Evolutionary conservation across 2,113 vertebrate species (phyloP).

Genomic region (Vulpes lagopus): DNA sequence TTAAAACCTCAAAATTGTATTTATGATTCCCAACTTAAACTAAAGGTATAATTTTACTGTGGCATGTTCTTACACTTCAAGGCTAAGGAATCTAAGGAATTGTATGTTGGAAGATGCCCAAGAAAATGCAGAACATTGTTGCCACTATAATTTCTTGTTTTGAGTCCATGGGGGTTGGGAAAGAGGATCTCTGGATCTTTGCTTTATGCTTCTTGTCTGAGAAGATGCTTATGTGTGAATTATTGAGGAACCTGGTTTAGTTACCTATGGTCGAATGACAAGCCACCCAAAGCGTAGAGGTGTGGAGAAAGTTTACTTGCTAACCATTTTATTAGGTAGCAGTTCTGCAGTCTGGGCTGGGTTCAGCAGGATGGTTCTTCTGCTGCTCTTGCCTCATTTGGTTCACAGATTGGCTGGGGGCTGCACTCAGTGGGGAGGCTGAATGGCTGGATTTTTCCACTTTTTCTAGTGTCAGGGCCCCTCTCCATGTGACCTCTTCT

Average conservation of each 20-base stretch:
- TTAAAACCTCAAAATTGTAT: constrained; percentile 45
- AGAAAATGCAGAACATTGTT: background rate
- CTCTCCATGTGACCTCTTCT: background rate
- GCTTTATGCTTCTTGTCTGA: constrained; percentile 5
- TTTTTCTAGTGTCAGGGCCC: background rate
- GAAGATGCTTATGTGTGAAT: background rate
- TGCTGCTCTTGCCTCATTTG: background rate
- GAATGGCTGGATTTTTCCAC: background rate
- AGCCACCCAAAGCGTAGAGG: background rate
- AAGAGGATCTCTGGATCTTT: constrained; percentile 1
- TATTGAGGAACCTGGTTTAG: background rate
- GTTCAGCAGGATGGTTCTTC: background rate
- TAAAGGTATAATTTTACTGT: constrained; percentile 37
- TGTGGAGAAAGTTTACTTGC: background rate
- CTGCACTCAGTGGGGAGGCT: background rate
- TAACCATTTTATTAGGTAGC: background rate
- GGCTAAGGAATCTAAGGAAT: constrained; percentile 55
- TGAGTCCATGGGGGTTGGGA: background rate
- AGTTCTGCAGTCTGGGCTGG: background rate
- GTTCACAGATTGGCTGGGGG: background rate
- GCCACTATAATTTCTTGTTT: background rate
- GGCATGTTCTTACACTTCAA: constrained; percentile 13
- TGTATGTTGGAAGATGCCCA: background rate
- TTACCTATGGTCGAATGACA: background rate
- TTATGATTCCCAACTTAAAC: constrained; percentile 45